Base-by-base conservation (phyloP, 2,888 invertebrate genomes). In the Gisinianus flammeolus region DNA sequence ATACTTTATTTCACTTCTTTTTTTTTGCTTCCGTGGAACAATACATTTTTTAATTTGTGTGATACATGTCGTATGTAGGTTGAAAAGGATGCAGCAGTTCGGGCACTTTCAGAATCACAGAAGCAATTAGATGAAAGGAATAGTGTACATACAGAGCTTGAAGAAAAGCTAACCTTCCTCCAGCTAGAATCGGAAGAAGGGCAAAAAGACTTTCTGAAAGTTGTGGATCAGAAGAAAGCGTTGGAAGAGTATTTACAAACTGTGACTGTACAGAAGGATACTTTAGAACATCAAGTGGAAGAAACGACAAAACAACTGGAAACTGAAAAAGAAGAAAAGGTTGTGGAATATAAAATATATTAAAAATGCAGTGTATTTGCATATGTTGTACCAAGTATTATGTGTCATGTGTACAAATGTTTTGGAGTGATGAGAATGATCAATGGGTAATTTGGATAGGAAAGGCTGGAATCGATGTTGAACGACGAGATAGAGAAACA, bases 71-170 rank as follows among this genome's bases (percentile, higher is more conserved):
- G 16, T 3, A 54, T 54, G 10, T 58, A 84, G 81, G 74, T 76
- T 31, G 84, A 84, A 70, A 80, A 81, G 62, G 80, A 82, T 52
- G 78, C 79, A 0, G 80, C 82, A 22, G 66, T 84, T 4, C 67
- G 80, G 73, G 83, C 82, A 0, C 69, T 83, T 1, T 30, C 78
- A n/a, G 84, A 82, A 58, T 79, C 81, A 19, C 81, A 83, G 26
- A 78, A 80, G 2, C 80, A 79, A 64, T 75, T 83, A 12, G 83
- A 83, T 56, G 79, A 81, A 62, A 74, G 75, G 30, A 73, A 62
- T 44, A 26, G 24, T 22, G 26, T 76, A 12, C 74, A 79, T 44
- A 67, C 78, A 8, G 68, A 78, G 1, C 75, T 81, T 67, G 76
- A 80, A 68, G 44, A 72, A n/a, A 76, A 82, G n/a, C 16, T 83